phyloP scores from a whole-genome alignment of 1,140 invertebrate genomes.

The Triops longicaudatus region DNA sequence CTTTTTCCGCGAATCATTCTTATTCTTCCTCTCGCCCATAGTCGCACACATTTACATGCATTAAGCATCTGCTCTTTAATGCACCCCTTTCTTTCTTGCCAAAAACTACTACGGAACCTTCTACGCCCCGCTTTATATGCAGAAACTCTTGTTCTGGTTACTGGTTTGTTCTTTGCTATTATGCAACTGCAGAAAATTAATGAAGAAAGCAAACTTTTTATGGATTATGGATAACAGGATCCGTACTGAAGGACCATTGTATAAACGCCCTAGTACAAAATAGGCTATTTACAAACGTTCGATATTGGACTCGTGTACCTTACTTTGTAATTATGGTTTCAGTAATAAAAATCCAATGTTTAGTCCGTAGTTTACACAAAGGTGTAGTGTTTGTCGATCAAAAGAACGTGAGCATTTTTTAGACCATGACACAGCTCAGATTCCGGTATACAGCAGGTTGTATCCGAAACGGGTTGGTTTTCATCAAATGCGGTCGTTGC shows the following conservation, averaged over 20 bases:
- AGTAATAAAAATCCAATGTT: neutral
- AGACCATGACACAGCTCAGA: no score
- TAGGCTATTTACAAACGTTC: neutral
- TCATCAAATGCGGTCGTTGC: no score
- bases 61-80: neutral
- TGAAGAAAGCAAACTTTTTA: neutral
- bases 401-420: no score
- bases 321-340: constrained; percentile 3
- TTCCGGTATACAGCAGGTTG: neutral
- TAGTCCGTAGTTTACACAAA: neutral
- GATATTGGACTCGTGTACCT: neutral
- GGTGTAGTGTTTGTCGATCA: neutral
- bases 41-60: constrained; percentile 1
- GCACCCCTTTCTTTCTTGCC: neutral
- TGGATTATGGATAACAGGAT: neutral
- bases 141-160: neutral
- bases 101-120: neutral
- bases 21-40: neutral
- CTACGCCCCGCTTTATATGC: neutral
- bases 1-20: neutral
- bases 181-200: neutral
- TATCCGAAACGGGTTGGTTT: neutral
- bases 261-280: constrained; percentile 15
- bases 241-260: constrained; percentile 14
- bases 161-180: neutral